Evolutionary conservation across 2,113 vertebrate species (phyloP).

Genomic region (Scatophagus argus): DNA sequence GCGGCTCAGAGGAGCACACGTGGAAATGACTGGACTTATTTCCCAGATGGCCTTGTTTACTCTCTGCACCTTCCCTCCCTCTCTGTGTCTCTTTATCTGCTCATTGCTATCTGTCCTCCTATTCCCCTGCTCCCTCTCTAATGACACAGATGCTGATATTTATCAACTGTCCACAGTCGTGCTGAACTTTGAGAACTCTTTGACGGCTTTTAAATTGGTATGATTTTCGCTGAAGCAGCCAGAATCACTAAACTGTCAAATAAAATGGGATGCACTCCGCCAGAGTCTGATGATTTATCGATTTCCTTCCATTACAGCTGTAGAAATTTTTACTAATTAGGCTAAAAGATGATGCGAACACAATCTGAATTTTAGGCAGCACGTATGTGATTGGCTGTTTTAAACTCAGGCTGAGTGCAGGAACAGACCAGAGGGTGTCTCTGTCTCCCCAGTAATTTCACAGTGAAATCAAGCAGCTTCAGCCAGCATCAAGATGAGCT

Average conservation of each 20-base stretch:
- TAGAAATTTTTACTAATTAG: background rate
- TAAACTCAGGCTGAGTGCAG: background rate
- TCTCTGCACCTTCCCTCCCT: constrained; percentile 9
- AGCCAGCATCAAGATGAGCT: background rate
- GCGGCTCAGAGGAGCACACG: constrained; percentile 53
- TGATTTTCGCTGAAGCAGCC: background rate
- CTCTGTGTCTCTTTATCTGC: constrained; percentile 4
- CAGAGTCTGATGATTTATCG: background rate
- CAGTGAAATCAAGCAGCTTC: background rate
- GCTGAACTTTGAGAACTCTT: background rate
- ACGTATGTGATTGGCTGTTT: background rate
- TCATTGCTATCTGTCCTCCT: constrained; percentile 20
- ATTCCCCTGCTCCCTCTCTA: constrained; percentile 13
- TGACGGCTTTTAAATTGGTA: constrained; percentile 14
- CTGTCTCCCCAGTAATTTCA: constrained; percentile 69
- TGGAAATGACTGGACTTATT: constrained; percentile 79
- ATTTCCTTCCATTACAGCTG: background rate
- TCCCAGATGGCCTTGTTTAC: constrained; percentile 73
- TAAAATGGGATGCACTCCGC: background rate
- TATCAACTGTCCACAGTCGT: background rate
- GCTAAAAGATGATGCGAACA: background rate
- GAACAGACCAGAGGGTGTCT: constrained; percentile 73
- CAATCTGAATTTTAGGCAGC: background rate
- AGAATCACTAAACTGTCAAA: background rate
- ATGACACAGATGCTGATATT: constrained; percentile 38